phyloP scores from a whole-genome alignment of 2,888 invertebrate genomes.

The Sepiola atlantica region DNA sequence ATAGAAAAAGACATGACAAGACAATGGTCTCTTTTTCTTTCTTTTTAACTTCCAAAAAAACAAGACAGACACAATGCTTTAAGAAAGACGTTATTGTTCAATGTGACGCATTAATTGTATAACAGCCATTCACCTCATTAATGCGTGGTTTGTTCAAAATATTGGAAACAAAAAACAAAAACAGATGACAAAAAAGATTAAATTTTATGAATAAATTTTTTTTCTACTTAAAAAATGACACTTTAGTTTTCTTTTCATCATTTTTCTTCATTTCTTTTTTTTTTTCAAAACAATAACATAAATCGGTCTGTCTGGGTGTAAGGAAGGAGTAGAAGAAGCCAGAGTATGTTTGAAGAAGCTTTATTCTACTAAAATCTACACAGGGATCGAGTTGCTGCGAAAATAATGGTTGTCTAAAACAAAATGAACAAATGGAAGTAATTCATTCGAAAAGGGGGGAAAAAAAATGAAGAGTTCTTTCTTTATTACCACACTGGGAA shows the following conservation, averaged over 20 bases:
- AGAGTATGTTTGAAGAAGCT: too few relatives aligned
- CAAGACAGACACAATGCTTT: not conserved
- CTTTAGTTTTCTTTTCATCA: not conserved
- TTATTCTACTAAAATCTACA: too few relatives aligned
- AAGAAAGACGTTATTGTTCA: not conserved
- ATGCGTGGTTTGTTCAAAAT: not conserved
- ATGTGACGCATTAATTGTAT: not conserved
- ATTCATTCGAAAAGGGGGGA: too few relatives aligned
- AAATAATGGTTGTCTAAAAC: too few relatives aligned
- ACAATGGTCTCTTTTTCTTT: not conserved
- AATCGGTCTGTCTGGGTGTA: not conserved
- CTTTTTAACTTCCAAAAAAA: not conserved
- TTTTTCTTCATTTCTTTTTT: not conserved
- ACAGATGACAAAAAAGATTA: not conserved
- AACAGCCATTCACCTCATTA: not conserved
- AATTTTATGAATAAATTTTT: not conserved
- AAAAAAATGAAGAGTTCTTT: too few relatives aligned
- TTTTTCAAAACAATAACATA: not conserved
- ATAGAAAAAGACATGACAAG: not conserved
- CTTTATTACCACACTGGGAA: too few relatives aligned
- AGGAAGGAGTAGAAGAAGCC: too few relatives aligned
- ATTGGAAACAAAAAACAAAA: not conserved
- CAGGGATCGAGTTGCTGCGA: too few relatives aligned
- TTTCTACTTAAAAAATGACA: not conserved
- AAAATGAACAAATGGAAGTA: too few relatives aligned